Base-by-base conservation (phyloP, 2,888 invertebrate genomes). In the Thera britannica region DNA sequence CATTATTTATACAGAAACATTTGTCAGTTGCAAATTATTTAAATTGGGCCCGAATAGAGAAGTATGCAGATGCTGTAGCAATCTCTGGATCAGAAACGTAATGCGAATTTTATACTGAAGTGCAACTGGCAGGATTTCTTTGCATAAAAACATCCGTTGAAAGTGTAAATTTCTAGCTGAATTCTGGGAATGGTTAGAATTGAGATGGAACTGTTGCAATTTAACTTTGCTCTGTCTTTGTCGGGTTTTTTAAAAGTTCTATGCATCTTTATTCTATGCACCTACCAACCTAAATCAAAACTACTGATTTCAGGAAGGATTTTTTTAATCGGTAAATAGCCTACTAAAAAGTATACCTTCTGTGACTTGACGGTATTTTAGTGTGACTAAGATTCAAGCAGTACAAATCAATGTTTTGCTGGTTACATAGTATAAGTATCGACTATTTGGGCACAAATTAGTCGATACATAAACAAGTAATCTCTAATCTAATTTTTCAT, bases 51-150 rank as follows among this genome's bases (percentile, higher is more conserved):
- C 77, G 75, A 81, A 80, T 74, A 75, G 75, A 77, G 82, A 81
- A 77, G 81, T 77, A 92, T 92, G 90, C 89, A 90, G 90, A 77
- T 78, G 66, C 70, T 69, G 78, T 23, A 23, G 83, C 86, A 86
- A 90, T 90, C 89, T 84, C 82, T 83, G 85, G 87, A 88, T 89
- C 87, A 85, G 84, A 78, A 83, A 82, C 81, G 83, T 90, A 92
- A 93, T 88, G 91, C 84, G 86, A 78, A 83, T 83, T 91, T 92
- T 92, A 92, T 92, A 87, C 92, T 89, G 86, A 86, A 87, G 87
- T 85, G 84, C 83, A 84, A 80, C 79, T 77, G 79, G 78, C 76
- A 76, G 85, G 82, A 85, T 74, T 72, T 83, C 83, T 79, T 75
- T 77, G 75, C 79, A 75, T 77, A 48, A 62, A 56, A 61, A 61